phyloP scores from a whole-genome alignment of 2,797 vertebrate species.

The Cheirogaleus major region DNA sequence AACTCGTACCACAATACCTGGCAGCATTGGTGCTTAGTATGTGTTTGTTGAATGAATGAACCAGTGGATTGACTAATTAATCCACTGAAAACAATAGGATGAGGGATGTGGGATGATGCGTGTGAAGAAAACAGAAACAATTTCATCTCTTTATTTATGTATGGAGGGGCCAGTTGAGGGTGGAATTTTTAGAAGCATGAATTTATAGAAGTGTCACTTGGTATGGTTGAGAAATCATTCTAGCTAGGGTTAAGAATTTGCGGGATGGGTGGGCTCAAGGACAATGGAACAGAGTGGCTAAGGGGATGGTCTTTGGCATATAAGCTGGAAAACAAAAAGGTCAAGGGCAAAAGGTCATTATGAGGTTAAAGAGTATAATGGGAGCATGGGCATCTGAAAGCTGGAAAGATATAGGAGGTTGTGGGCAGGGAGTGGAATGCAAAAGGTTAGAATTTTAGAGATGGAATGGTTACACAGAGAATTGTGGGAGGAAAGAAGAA shows the following conservation, averaged over 20 bases:
- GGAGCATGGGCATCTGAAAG: not conserved
- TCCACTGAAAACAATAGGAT: slow-evolving; percentile 33
- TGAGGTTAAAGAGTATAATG: not conserved
- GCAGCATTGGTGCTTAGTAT: not conserved
- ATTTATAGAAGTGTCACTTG: slow-evolving; percentile 46
- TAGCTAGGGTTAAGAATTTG: not conserved
- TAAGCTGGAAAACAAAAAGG: slow-evolving; percentile 32
- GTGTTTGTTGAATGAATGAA: slow-evolving; percentile 16
- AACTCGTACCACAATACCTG: not conserved
- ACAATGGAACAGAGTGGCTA: not conserved
- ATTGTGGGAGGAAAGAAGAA: not conserved
- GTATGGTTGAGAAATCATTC: slow-evolving; percentile 20
- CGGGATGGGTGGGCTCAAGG: not conserved
- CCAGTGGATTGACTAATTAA: not conserved
- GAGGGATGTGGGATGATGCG: not conserved
- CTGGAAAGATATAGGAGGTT: not conserved
- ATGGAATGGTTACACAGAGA: not conserved
- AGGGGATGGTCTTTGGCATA: not conserved
- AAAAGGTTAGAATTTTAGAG: slow-evolving; percentile 25
- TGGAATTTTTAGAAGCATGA: slow-evolving; percentile 38
- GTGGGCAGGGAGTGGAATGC: not conserved
- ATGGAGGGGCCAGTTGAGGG: not conserved
- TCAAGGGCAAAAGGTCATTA: slow-evolving; percentile 26
- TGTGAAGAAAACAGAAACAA: slow-evolving; percentile 42
- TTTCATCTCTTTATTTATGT: slow-evolving; percentile 36